Conservation (phyloP, 2,888 invertebrate genomes). For the Azorinus chamasolen region DNA sequence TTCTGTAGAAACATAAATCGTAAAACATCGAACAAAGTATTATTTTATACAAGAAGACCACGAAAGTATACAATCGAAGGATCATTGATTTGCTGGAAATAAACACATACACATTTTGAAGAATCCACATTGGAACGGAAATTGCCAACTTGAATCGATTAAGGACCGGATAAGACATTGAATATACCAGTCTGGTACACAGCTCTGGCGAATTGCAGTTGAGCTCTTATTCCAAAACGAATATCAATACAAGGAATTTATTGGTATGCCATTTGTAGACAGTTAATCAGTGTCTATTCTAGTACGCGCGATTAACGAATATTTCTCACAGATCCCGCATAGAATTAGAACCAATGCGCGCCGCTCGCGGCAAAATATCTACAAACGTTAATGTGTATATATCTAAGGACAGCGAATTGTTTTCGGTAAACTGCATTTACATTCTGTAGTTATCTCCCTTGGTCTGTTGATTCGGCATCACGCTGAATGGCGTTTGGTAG, state of each 20-base stretch:
- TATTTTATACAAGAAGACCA: not conserved
- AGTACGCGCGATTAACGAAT: too few relatives aligned
- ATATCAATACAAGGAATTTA: not conserved
- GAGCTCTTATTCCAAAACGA: not conserved
- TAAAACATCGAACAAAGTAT: not conserved
- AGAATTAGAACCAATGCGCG: too few relatives aligned
- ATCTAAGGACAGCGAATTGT: too few relatives aligned
- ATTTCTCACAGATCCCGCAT: too few relatives aligned
- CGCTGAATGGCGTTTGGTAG: slow-evolving; percentile 11
- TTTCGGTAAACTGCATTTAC: too few relatives aligned
- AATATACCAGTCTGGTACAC: not conserved
- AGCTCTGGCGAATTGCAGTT: not conserved
- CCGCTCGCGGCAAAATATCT: too few relatives aligned
- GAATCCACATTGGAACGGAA: not conserved
- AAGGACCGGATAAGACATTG: not conserved
- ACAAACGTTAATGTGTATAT: too few relatives aligned
- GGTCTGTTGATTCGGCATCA: too few relatives aligned
- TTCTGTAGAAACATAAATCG: not conserved
- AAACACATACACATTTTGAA: not conserved
- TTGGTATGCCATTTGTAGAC: not conserved
- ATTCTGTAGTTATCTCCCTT: too few relatives aligned
- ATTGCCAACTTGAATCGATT: not conserved
- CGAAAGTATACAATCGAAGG: not conserved
- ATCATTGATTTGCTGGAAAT: not conserved
- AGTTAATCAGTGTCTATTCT: too few relatives aligned